Percentiles rank a stretch among this genome's conserved stretches.
Evolutionary conservation across 2,113 vertebrate species (phyloP).

Genomic region (Oreochromis spilurus): DNA sequence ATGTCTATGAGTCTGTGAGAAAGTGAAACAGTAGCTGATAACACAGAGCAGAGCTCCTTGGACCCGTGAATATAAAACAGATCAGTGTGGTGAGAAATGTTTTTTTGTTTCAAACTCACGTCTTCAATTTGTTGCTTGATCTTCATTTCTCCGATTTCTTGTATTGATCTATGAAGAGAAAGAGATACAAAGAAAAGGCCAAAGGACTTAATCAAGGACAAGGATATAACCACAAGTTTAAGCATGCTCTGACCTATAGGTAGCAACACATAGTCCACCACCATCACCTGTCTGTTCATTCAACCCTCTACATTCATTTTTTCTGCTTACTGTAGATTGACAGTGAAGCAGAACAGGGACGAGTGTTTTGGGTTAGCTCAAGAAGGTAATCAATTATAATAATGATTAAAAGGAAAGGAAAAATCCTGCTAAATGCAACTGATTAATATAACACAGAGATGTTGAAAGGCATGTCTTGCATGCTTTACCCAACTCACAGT

Average conservation of each 20-base stretch:
- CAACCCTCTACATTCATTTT: not conserved
- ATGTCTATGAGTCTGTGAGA: not conserved
- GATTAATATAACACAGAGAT: not conserved
- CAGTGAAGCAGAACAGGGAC: not conserved
- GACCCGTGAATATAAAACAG: not conserved
- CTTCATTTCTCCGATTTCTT: constrained; percentile 87
- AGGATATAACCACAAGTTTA: not conserved
- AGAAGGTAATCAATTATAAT: not conserved
- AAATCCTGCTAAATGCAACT: not conserved
- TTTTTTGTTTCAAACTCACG: constrained; percentile 63
- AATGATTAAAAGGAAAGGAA: not conserved
- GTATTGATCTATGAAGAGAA: constrained; percentile 70
- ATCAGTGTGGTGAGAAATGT: not conserved
- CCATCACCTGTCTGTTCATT: not conserved
- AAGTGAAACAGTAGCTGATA: not conserved
- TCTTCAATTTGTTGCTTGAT: constrained; percentile 92
- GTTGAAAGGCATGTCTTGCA: not conserved
- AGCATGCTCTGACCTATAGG: not conserved
- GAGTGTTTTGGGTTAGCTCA: not conserved
- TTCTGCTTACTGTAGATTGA: not conserved
- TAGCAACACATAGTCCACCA: not conserved
- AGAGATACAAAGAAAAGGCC: not conserved
- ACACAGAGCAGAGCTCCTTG: not conserved
- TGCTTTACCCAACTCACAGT: not conserved
- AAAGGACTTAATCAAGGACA: not conserved